phyloP scores from a whole-genome alignment of 2,797 vertebrate species.

The Chaenodraco wilsoni region DNA sequence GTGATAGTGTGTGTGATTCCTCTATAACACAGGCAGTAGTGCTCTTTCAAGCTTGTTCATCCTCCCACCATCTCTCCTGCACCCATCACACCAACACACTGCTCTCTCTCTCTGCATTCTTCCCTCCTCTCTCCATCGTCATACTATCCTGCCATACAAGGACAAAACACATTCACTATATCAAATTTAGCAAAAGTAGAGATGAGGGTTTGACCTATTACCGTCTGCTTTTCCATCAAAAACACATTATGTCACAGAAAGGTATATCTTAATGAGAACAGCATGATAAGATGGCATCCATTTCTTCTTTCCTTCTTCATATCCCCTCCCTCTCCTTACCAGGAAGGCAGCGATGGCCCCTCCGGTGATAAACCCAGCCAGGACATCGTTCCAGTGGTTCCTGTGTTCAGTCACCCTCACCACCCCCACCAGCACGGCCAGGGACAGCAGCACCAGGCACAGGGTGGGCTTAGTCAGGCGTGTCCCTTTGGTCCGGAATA shows the following conservation, averaged over 20 bases:
- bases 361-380: conserved; percentile 91
- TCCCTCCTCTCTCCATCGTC: conserved; percentile 7
- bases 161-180: no score
- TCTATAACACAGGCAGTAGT: not conserved
- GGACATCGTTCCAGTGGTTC: conserved; percentile 92
- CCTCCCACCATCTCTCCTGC: conserved; percentile 30
- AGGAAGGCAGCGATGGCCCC: conserved; percentile 91
- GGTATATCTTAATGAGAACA: not conserved
- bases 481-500: conserved; percentile 91
- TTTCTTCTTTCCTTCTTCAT: not conserved
- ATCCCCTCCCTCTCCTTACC: conserved; percentile 69
- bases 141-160: not conserved
- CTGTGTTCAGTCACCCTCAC: conserved; percentile 91
- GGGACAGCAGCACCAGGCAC: conserved; percentile 88
- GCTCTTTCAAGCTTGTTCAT: conserved; percentile 4
- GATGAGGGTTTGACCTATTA: not conserved
- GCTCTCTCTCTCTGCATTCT: conserved; percentile 5
- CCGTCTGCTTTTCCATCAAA: not conserved
- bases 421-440: conserved; percentile 91
- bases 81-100: conserved; percentile 9
- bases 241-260: not conserved
- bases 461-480: conserved; percentile 91
- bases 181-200: not conserved
- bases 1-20: conserved; percentile 11
- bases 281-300: not conserved